phyloP scores from a whole-genome alignment of 1,140 invertebrate species.

The Cydia fagiglandana region DNA sequence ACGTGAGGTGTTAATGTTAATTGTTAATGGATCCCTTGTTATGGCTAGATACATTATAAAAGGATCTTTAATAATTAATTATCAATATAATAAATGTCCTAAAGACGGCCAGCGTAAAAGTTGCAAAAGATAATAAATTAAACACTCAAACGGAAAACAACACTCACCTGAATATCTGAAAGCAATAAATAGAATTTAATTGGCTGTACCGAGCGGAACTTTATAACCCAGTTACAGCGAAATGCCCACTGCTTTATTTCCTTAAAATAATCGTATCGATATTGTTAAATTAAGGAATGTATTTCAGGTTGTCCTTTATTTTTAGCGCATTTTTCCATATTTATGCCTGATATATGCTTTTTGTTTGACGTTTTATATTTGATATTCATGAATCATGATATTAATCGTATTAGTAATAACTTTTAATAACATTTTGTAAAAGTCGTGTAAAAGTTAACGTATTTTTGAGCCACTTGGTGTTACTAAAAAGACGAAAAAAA shows the following conservation, averaged over 20 bases:
- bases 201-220: conserved; percentile 1
- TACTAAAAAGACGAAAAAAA: too few species aligned
- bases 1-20: too few species aligned
- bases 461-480: too few species aligned
- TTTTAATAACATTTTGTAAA: too few species aligned
- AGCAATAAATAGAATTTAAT: conserved; percentile 26
- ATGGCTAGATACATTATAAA: background rate
- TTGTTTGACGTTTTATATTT: too few species aligned
- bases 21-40: too few species aligned
- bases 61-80: background rate
- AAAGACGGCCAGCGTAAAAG: background rate
- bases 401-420: too few species aligned
- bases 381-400: too few species aligned
- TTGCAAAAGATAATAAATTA: background rate
- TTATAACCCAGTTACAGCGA: conserved; percentile 20
- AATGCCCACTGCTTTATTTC: conserved; percentile 24
- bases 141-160: conserved; percentile 24
- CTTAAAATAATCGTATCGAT: conserved; percentile 9
- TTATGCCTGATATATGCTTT: too few species aligned
- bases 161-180: conserved; percentile 17
- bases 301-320: background rate
- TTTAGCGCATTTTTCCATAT: background rate
- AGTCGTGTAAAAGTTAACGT: too few species aligned
- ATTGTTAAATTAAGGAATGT: background rate
- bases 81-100: background rate